Percentiles rank a stretch among this genome's conserved stretches.
phyloP scores from a whole-genome alignment of 2,797 vertebrate species.

The Basileuterus tristriatus region DNA sequence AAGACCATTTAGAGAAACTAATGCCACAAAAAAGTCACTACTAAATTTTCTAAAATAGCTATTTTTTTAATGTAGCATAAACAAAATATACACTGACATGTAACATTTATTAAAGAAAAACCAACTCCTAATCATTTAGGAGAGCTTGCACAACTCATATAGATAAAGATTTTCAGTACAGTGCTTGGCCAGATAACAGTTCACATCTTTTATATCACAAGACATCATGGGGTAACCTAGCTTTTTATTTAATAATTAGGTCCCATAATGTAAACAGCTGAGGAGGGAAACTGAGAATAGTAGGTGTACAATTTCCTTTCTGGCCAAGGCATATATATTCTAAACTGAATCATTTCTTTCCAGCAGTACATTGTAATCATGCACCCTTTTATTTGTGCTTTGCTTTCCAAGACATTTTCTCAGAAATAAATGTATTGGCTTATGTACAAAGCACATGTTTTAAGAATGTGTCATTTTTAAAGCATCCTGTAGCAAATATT shows the following conservation, averaged over 20 bases:
- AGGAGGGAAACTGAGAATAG: background rate
- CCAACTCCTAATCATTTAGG: background rate
- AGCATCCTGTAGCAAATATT: background rate
- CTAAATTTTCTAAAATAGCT: background rate
- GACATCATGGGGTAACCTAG: background rate
- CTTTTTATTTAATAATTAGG: slow-evolving; percentile 26
- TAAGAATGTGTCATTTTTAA: background rate
- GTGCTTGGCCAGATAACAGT: background rate
- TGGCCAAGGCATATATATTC: background rate
- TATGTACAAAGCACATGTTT: background rate
- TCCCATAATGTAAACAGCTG: background rate
- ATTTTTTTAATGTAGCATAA: background rate
- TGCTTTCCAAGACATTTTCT: background rate
- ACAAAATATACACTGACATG: background rate
- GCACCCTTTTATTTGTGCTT: background rate
- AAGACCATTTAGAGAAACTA: background rate
- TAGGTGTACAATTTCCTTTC: slow-evolving; percentile 51
- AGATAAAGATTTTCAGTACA: background rate
- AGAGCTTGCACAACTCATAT: background rate
- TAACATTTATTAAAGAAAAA: background rate
- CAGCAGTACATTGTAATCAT: background rate
- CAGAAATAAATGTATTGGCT: background rate
- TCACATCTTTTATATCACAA: background rate
- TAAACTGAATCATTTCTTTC: background rate
- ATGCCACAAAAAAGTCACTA: background rate